Base-by-base conservation (phyloP, 2,888 invertebrate species). In the Orthosia gracilis region DNA sequence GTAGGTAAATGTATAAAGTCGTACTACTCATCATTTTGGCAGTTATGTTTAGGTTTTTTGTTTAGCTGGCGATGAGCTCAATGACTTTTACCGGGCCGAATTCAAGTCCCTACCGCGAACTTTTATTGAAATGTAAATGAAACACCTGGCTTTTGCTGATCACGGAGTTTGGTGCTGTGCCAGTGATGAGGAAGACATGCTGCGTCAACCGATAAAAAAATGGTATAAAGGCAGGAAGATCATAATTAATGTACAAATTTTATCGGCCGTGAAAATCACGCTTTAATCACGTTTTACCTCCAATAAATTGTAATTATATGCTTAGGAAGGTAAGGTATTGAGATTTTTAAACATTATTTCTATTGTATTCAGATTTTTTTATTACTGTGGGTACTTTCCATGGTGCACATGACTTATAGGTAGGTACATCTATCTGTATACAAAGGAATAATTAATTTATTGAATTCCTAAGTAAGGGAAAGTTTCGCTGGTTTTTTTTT, bases 291-390 rank as follows among this genome's bases (percentile, higher is more conserved):
- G 18, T 15, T 21, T 26, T 45, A 54, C 69, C 45, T 17, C n/a
- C 13, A 63, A 40, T 18, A 31, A 68, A 61, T 21, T 21, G 18
- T 18, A 50, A 62, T 49, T 17, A 17, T 15, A 21, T 15, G n/a
- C 40, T 40, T 40, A 40, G 40, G 40, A 40, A 40, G 40, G 40
- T 40, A 7, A 40, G 40, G 40, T 40, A 61, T 17, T 21, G 26
- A 23, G 23, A 40, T 18, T 45, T 64, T 55, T 17, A 54, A 54
- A 21, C 54, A 3, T 54, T 21, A 47, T 15, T 9, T 23, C 76
- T 26, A 64, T 73, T 73, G 73, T 73, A 65, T 74, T 65, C 18
- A 65, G 21, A 74, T 74, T 61, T 50, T 31, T 26, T 45, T 23
- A 18, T 21, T 31, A 55, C 47, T n/a, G 47, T 74, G n/a, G 49